phyloP scores from a whole-genome alignment of 2,797 vertebrate species.

The Notoglanidium macrostoma region DNA sequence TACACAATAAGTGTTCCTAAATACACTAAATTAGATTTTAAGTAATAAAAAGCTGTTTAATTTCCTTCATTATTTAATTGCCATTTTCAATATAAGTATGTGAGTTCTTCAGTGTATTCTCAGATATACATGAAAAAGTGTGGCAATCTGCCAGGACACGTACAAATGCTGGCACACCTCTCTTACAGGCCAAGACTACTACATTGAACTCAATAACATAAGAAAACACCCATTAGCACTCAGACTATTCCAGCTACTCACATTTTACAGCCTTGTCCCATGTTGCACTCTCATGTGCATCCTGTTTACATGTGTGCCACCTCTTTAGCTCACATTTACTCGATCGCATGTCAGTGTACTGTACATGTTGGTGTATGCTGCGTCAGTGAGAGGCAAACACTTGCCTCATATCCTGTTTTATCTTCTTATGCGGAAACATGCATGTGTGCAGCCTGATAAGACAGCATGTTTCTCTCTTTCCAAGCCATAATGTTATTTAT shows the following conservation, averaged over 20 bases:
- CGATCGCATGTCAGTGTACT: slow-evolving; percentile 29
- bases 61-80: neutral
- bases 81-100: neutral
- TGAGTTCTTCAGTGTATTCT: neutral
- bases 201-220: neutral
- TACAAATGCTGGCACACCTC: neutral
- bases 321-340: slow-evolving; percentile 8
- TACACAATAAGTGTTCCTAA: neutral
- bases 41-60: neutral
- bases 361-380: slow-evolving; percentile 16
- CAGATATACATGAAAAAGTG: neutral
- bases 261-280: slow-evolving; percentile 42
- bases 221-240: neutral
- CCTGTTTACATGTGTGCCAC: slow-evolving; percentile 23
- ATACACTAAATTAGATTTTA: neutral
- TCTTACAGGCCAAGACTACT: neutral
- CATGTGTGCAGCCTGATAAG: slow-evolving; percentile 39
- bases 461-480: neutral
- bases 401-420: slow-evolving; percentile 20
- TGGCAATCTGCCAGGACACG: slow-evolving; percentile 5
- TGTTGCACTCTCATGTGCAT: slow-evolving; percentile 9
- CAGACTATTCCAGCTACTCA: slow-evolving; percentile 42
- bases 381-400: neutral
- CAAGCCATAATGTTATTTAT: neutral
- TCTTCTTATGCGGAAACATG: slow-evolving; percentile 26